These are phyloP conservation scores for Himalopsyche anomala DNA, from an alignment of 2,888 invertebrate genomes.

Conservation along the genomic window DNA sequence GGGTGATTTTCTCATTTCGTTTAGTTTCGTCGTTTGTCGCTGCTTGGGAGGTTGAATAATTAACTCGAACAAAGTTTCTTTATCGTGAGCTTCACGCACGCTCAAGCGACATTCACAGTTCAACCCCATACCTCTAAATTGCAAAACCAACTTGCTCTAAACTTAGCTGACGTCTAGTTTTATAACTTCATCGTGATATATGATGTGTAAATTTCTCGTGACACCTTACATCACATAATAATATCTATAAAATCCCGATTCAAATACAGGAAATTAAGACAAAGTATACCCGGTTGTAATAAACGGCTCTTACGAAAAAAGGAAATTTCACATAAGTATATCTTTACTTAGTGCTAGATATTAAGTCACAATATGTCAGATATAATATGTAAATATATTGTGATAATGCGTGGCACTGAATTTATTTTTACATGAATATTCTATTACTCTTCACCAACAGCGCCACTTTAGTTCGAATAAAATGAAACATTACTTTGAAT, in stretches of 20 bases:
- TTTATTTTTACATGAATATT: too few species aligned
- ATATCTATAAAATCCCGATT: not conserved
- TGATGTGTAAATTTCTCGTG: too few species aligned
- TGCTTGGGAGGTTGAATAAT: not conserved
- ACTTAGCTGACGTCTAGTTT: not conserved
- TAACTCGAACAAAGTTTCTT: conserved; percentile 1
- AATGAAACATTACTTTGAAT: too few species aligned
- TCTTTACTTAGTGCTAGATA: too few species aligned
- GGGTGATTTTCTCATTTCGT: not conserved
- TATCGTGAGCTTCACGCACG: not conserved
- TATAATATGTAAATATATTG: too few species aligned
- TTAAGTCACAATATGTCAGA: too few species aligned
- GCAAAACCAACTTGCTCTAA: not conserved
- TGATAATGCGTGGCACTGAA: too few species aligned
- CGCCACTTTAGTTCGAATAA: too few species aligned
- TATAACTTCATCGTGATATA: not conserved
- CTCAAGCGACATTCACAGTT: conserved; percentile 5
- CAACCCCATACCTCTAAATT: not conserved
- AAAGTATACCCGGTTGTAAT: not conserved
- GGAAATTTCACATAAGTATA: too few species aligned
- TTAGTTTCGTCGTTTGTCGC: not conserved
- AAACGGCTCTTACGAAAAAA: too few species aligned
- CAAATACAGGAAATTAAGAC: not conserved
- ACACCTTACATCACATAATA: too few species aligned
- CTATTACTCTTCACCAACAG: too few species aligned